Evolutionary conservation across 2,888 invertebrate genomes (phyloP).

Genomic region (Mesochorus sp.): DNA sequence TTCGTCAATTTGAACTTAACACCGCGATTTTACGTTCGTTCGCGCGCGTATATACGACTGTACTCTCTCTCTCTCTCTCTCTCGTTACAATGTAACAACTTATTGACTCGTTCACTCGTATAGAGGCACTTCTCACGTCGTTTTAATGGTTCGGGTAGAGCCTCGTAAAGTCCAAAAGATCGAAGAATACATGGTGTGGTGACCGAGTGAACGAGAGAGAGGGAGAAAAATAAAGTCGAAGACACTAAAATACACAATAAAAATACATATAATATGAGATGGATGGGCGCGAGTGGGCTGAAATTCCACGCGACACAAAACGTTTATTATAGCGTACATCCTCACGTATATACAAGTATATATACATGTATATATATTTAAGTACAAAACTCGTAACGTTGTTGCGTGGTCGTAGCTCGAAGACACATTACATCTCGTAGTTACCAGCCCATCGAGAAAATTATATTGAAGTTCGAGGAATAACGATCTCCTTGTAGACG

Average conservation of each 20-base stretch:
- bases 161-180: slow-evolving; percentile 54
- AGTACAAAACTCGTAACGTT: slow-evolving; percentile 50
- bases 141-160: slow-evolving; percentile 52
- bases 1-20: slow-evolving; percentile 33
- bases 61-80: slow-evolving; percentile 4
- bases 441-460: slow-evolving; percentile 40
- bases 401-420: slow-evolving; percentile 49
- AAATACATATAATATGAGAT: slow-evolving; percentile 57
- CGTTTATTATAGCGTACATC: slow-evolving; percentile 11
- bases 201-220: background rate
- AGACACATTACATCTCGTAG: slow-evolving; percentile 30
- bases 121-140: slow-evolving; percentile 58
- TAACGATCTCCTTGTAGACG: slow-evolving; percentile 50
- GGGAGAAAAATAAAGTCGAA: slow-evolving; percentile 13
- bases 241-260: slow-evolving; percentile 58
- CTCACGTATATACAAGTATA: background rate
- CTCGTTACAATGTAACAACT: slow-evolving; percentile 56
- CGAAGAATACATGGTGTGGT: slow-evolving; percentile 16
- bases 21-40: slow-evolving; percentile 20
- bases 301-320: slow-evolving; percentile 42
- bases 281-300: slow-evolving; percentile 34
- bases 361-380: background rate
- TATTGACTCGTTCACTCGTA: slow-evolving; percentile 54
- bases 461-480: slow-evolving; percentile 63
- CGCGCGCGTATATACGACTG: background rate